These are phyloP conservation scores for Oxyscelio sp. DNA, from an alignment of 2,888 invertebrate genomes.

Conservation along the genomic window DNA sequence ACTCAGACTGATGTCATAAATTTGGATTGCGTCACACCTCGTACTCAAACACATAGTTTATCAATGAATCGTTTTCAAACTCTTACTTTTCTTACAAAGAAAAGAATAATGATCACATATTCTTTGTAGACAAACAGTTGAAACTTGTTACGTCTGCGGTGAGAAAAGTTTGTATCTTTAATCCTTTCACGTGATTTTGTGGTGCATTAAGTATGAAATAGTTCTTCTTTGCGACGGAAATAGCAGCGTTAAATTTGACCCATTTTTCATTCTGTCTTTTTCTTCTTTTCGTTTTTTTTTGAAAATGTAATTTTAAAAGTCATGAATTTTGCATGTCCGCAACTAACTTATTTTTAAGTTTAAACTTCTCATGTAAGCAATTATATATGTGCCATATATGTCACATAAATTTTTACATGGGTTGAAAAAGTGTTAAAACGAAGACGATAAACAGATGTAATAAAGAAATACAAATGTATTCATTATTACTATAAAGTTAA, in stretches of 20 bases:
- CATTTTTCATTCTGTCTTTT: too few species aligned
- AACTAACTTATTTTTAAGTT: too few species aligned
- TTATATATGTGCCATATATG: too few species aligned
- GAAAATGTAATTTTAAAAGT: too few species aligned
- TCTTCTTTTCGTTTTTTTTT: too few species aligned
- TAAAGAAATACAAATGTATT: too few species aligned
- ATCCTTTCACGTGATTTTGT: conserved; percentile 38
- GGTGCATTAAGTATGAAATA: conserved; percentile 24
- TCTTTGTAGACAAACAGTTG: conserved; percentile 46
- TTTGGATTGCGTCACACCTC: conserved; percentile 40
- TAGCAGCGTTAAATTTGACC: conserved; percentile 8
- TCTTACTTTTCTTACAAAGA: conserved; percentile 51
- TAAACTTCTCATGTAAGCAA: too few species aligned
- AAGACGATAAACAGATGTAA: too few species aligned
- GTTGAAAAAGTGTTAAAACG: too few species aligned
- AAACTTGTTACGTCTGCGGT: conserved; percentile 16
- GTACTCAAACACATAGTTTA: conserved; percentile 16
- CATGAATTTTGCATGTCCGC: too few species aligned
- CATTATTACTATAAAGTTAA: too few species aligned
- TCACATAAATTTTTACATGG: too few species aligned
- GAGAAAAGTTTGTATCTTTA: conserved; percentile 52
- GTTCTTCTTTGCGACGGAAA: conserved; percentile 18
- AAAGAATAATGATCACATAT: conserved; percentile 37
- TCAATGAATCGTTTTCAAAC: conserved; percentile 52
- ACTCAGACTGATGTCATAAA: conserved; percentile 20